phyloP scores from a whole-genome alignment of 2,113 vertebrate species.

The Pygoscelis adeliae region DNA sequence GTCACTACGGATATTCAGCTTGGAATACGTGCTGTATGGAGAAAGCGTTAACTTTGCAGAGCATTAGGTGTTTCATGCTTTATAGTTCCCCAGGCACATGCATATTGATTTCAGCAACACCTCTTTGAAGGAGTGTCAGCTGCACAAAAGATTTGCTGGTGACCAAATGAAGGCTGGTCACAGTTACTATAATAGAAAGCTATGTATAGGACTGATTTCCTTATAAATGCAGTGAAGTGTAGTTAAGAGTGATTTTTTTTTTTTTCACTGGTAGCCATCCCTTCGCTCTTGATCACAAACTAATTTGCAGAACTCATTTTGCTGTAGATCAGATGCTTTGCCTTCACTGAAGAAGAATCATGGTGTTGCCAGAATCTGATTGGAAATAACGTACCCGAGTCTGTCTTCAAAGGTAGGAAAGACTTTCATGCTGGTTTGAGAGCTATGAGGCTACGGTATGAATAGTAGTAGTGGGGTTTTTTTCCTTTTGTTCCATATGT shows the following conservation, averaged over 20 bases:
- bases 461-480: fast-evolving
- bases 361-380: background rate
- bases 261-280: background rate
- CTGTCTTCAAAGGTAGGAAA: background rate
- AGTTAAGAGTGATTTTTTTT: background rate
- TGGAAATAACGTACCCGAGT: background rate
- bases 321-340: background rate
- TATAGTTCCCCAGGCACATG: background rate
- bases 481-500: background rate
- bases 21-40: background rate
- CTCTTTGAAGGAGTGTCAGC: slow-evolving; percentile 15
- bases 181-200: background rate
- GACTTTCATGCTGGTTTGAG: background rate
- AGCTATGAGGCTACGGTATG: background rate
- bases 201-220: background rate
- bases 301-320: background rate
- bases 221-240: background rate
- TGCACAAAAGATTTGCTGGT: slow-evolving; percentile 26
- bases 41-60: background rate
- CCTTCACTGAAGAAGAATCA: background rate
- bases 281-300: background rate
- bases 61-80: slow-evolving; percentile 30
- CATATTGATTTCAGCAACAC: slow-evolving; percentile 41
- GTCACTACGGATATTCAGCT: background rate
- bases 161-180: background rate